Conservation (phyloP, 2,888 invertebrate species). For the Pteria penguin region DNA sequence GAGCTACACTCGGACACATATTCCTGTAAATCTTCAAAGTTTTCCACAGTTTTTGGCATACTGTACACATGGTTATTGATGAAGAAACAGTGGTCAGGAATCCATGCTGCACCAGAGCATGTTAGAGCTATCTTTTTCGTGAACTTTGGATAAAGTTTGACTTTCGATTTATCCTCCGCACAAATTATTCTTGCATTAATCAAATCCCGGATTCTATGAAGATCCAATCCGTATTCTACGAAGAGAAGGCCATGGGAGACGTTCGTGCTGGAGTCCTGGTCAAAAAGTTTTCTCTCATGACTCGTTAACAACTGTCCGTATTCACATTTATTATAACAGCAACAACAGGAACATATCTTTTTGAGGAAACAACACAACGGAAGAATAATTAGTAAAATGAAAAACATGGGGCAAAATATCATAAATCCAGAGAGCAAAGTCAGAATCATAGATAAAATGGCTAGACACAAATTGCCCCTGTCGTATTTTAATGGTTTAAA, state of each 20-base stretch:
- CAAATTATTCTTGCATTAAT: constrained; percentile 80
- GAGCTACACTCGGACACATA: constrained; percentile 81
- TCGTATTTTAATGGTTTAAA: constrained; percentile 79
- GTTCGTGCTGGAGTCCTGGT: constrained; percentile 74
- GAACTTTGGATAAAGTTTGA: constrained; percentile 81
- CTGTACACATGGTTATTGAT: constrained; percentile 82
- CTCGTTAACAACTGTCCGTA: constrained; percentile 77
- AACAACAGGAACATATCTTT: constrained; percentile 70
- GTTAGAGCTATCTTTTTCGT: constrained; percentile 80
- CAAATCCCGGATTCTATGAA: constrained; percentile 80
- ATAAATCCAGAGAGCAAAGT: constrained; percentile 78
- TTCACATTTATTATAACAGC: constrained; percentile 67
- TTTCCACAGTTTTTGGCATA: constrained; percentile 77
- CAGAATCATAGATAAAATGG: constrained; percentile 65
- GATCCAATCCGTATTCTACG: constrained; percentile 81
- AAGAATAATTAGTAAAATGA: constrained; percentile 78
- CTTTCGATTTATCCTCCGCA: constrained; percentile 77
- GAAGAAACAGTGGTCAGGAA: constrained; percentile 81
- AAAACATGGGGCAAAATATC: constrained; percentile 80
- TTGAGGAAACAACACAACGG: constrained; percentile 77
- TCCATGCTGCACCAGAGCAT: constrained; percentile 81
- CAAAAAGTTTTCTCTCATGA: constrained; percentile 81
- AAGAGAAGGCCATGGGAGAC: constrained; percentile 82
- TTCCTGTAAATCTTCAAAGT: constrained; percentile 79
- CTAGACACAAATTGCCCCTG: constrained; percentile 77